phyloP scores from a whole-genome alignment of 1,140 invertebrate genomes.

The Sycophaga agraensis region DNA sequence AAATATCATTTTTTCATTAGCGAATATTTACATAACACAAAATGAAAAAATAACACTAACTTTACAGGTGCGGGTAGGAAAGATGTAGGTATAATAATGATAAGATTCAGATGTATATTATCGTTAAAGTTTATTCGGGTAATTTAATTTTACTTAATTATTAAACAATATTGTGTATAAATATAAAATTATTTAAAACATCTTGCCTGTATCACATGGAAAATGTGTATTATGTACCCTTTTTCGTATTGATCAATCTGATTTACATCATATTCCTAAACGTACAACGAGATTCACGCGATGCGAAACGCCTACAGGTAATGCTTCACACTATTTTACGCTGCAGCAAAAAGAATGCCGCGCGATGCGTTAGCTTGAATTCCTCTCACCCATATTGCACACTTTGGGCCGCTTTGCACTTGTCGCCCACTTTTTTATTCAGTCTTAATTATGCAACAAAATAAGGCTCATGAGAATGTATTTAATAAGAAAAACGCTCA shows the following conservation, averaged over 20 bases:
- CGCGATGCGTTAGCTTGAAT: neutral
- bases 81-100: too few species aligned
- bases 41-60: too few species aligned
- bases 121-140: slow-evolving; percentile 6
- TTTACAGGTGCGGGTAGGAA: too few species aligned
- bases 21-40: too few species aligned
- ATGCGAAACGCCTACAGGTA: neutral
- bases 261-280: slow-evolving; percentile 8
- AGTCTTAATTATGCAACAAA: slow-evolving; percentile 24
- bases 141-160: slow-evolving; percentile 23
- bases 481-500: slow-evolving; percentile 4
- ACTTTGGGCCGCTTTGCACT: neutral
- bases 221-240: slow-evolving; percentile 6
- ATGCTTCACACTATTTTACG: neutral
- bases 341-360: neutral
- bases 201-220: slow-evolving; percentile 23
- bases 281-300: slow-evolving; percentile 9
- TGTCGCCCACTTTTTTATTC: slow-evolving; percentile 8
- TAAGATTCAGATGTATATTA: too few species aligned
- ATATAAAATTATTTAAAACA: slow-evolving; percentile 34
- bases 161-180: slow-evolving; percentile 23
- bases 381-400: neutral
- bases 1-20: too few species aligned
- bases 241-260: neutral
- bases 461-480: slow-evolving; percentile 17